These are phyloP conservation scores for Ophion slaviceki DNA, from an alignment of 2,888 invertebrate genomes.

Conservation along the genomic window DNA sequence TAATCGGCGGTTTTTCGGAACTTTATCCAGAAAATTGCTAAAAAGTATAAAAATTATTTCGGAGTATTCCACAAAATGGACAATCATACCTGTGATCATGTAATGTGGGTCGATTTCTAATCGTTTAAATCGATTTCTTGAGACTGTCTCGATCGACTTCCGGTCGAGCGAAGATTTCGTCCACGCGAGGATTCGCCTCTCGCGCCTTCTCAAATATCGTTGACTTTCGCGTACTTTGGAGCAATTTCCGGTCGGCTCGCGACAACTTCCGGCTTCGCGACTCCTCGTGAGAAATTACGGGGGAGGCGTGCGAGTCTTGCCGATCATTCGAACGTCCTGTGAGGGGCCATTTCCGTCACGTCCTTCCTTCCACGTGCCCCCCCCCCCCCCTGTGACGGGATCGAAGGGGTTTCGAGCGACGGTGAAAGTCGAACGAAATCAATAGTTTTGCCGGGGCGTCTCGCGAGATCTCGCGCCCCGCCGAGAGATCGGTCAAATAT, in stretches of 20 bases:
- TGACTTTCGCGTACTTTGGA: slow-evolving; percentile 19
- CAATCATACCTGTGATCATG: background rate
- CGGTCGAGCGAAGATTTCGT: background rate
- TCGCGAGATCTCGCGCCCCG: slow-evolving; percentile 31
- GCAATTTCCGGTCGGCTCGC: slow-evolving; percentile 1
- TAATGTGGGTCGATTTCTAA: slow-evolving; percentile 14
- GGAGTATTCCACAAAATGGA: background rate
- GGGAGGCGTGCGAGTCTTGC: slow-evolving; percentile 39
- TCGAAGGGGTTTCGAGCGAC: slow-evolving; percentile 31
- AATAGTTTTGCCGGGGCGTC: slow-evolving; percentile 45
- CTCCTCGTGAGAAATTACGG: slow-evolving; percentile 33
- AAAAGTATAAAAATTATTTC: background rate
- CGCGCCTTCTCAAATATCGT: background rate
- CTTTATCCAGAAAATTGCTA: no score
- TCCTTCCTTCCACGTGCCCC: slow-evolving; percentile 17
- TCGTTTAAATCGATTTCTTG: slow-evolving; percentile 6
- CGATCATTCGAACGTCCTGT: slow-evolving; percentile 17
- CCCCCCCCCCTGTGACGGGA: slow-evolving; percentile 3
- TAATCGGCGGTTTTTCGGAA: no score
- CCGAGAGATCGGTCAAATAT: slow-evolving; percentile 40
- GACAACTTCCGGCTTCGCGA: slow-evolving; percentile 34
- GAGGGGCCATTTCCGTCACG: slow-evolving; percentile 8
- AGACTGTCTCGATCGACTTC: background rate
- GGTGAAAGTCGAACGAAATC: slow-evolving; percentile 65
- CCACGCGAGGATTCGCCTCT: background rate